These are phyloP conservation scores for Macrophya annulata DNA, from an alignment of 2,888 invertebrate species.

Conservation along the genomic window DNA sequence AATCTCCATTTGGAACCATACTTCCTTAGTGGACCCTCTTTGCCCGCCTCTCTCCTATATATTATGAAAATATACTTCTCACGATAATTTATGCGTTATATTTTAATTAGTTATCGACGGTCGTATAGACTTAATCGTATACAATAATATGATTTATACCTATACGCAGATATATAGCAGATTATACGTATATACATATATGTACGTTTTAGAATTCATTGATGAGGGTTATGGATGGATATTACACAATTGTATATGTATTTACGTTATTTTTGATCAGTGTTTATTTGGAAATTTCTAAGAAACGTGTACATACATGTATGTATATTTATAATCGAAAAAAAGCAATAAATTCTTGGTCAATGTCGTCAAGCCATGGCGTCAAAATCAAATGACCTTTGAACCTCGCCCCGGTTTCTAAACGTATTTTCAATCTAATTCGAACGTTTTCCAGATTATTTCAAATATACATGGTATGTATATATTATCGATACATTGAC, in stretches of 20 bases:
- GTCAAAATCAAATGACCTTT: slow-evolving; percentile 26
- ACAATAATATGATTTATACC: neutral
- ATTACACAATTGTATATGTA: neutral
- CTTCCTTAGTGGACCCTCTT: too few species aligned
- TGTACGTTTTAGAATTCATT: slow-evolving; percentile 27
- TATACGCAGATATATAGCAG: neutral
- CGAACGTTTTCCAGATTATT: slow-evolving; percentile 23
- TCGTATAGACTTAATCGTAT: neutral
- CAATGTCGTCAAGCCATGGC: slow-evolving; percentile 30
- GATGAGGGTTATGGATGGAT: slow-evolving; percentile 8
- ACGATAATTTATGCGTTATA: slow-evolving; percentile 7
- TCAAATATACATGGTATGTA: neutral
- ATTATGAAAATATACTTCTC: slow-evolving; percentile 30
- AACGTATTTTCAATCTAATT: slow-evolving; percentile 44
- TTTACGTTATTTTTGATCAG: neutral
- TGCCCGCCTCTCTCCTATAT: too few species aligned
- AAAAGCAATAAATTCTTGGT: slow-evolving; percentile 48
- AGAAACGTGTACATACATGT: neutral
- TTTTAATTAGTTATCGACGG: neutral
- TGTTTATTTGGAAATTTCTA: neutral
- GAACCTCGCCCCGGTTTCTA: slow-evolving; percentile 21
- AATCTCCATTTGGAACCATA: too few species aligned
- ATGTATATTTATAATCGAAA: neutral
- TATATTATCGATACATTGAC: neutral
- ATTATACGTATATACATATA: slow-evolving; percentile 4